Conservation (phyloP, 2,797 vertebrate genomes). For the Phaenicophaeus curvirostris region DNA sequence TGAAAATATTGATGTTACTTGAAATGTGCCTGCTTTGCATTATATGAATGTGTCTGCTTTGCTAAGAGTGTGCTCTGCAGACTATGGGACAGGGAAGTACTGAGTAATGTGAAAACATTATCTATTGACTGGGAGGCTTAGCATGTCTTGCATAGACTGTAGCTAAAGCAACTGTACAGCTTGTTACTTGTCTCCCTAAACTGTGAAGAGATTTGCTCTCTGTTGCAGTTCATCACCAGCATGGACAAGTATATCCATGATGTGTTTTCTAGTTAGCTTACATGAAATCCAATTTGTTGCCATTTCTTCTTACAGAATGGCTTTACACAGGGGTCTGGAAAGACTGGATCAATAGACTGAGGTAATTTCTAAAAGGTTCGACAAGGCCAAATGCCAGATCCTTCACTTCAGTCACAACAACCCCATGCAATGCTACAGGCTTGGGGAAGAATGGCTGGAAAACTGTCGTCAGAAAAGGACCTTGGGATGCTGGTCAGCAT, state of each 20-base stretch:
- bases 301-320: neutral
- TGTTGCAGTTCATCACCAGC: neutral
- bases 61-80: neutral
- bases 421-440: too few species aligned
- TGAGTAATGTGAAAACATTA: neutral
- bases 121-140: neutral
- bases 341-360: neutral
- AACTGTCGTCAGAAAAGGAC: too few species aligned
- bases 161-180: neutral
- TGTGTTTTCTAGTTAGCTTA: neutral
- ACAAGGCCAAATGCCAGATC: too few species aligned
- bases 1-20: neutral
- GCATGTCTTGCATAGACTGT: accelerated
- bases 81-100: neutral
- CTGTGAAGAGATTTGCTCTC: neutral
- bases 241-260: neutral
- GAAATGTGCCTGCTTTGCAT: neutral
- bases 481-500: too few species aligned
- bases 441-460: too few species aligned
- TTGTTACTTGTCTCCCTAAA: neutral
- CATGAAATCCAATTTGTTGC: neutral
- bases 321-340: neutral
- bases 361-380: neutral
- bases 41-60: neutral
- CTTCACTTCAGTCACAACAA: too few species aligned